phyloP scores from a whole-genome alignment of 2,888 invertebrate species.

The Ischnura elegans region DNA sequence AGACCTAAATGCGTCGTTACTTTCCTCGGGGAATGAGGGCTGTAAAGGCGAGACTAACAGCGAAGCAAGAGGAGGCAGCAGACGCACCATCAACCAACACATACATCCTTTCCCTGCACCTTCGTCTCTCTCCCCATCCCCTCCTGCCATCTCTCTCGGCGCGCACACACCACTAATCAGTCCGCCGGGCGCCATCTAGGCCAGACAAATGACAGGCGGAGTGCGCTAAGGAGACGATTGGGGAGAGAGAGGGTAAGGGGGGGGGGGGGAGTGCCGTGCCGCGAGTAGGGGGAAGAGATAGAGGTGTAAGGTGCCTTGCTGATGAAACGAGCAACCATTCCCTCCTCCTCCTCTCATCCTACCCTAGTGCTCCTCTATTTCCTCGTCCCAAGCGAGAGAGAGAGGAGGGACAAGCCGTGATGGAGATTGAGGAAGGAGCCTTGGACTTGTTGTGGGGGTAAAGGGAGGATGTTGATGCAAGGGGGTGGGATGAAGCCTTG shows the following conservation, averaged over 20 bases:
- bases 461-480: not conserved
- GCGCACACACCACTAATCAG: conserved; percentile 45
- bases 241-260: not conserved
- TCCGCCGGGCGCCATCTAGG: conserved; percentile 26
- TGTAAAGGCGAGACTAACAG: too few relatives aligned
- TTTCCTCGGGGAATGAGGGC: too few relatives aligned
- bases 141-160: not conserved
- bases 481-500: not conserved
- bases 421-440: not conserved
- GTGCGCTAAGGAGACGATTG: conserved; percentile 37
- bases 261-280: not conserved
- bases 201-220: conserved; percentile 51
- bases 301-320: not conserved
- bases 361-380: not conserved
- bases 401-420: not conserved
- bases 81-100: too few relatives aligned
- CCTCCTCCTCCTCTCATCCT: not conserved
- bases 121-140: not conserved
- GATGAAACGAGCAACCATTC: conserved; percentile 9
- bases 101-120: not conserved
- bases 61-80: too few relatives aligned
- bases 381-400: not conserved
- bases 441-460: not conserved
- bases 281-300: not conserved
- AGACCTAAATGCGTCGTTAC: too few relatives aligned